A percentile compares a stretch with the other conserved stretches of the same genome.
Evolutionary conservation across 2,797 vertebrate species (phyloP).

Genomic region (Falco naumanni): DNA sequence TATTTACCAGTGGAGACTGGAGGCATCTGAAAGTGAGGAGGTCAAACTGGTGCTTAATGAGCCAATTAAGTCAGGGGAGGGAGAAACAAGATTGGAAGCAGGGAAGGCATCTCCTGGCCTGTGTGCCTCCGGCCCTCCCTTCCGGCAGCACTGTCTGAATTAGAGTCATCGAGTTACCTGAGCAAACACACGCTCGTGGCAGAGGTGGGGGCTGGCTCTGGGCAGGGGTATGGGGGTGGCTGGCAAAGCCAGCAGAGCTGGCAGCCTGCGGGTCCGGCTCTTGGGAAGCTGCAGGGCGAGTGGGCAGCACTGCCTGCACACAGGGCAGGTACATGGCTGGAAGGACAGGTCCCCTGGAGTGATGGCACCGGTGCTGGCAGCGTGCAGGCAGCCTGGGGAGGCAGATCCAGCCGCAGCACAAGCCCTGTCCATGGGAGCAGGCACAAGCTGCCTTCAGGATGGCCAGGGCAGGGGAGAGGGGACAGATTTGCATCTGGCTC

Average conservation of each 20-base stretch:
- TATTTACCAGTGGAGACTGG: slow-evolving; percentile 46
- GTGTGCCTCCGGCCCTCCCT: background rate
- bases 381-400: background rate
- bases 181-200: background rate
- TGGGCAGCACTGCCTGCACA: background rate
- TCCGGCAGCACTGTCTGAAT: background rate
- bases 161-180: background rate
- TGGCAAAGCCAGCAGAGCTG: background rate
- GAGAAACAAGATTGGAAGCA: background rate
- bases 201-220: background rate
- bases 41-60: slow-evolving; percentile 52
- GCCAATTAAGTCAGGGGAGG: background rate
- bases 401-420: background rate
- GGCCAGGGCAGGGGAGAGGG: background rate
- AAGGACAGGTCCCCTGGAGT: background rate
- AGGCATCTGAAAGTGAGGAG: slow-evolving; percentile 37
- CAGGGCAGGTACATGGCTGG: background rate
- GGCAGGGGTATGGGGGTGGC: background rate
- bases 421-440: background rate
- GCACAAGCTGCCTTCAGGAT: background rate
- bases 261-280: background rate
- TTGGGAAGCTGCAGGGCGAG: background rate
- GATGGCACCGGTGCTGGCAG: background rate
- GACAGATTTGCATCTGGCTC: background rate
- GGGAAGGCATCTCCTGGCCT: background rate